These are phyloP conservation scores for Smittia sp. DNA, from an alignment of 2,888 invertebrate species.

Conservation along the genomic window DNA sequence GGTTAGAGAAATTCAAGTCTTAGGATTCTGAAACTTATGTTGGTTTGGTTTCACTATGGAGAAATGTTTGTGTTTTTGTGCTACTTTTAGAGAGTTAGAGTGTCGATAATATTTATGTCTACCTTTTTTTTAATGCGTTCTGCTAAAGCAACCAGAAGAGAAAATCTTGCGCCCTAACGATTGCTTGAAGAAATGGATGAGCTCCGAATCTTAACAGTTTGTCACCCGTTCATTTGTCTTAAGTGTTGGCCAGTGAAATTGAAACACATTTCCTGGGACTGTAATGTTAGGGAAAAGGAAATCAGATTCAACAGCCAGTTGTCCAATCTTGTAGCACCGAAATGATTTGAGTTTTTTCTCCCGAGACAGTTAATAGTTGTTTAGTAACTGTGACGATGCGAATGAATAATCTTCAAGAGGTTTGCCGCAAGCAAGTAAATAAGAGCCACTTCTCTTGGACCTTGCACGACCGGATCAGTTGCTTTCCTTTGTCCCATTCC, in stretches of 20 bases:
- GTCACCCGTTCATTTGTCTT: no score
- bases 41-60: constrained; percentile 2
- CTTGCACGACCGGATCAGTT: background rate
- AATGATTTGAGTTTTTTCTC: background rate
- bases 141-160: background rate
- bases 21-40: no score
- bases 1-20: no score
- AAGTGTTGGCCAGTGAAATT: no score
- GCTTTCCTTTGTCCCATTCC: background rate
- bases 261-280: no score
- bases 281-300: no score
- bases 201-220: no score
- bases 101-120: background rate
- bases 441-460: background rate
- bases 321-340: background rate
- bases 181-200: no score
- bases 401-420: constrained; percentile 37
- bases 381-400: constrained; percentile 34
- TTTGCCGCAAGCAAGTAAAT: constrained; percentile 7
- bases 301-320: no score
- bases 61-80: constrained; percentile 8
- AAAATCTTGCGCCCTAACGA: background rate
- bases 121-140: background rate
- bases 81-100: background rate
- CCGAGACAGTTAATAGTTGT: constrained; percentile 13